Evolutionary conservation across 2,888 invertebrate genomes (phyloP), one percentile per base, ranked within the genome.

Genomic region (Vannuccia rotundouncinata): DNA sequence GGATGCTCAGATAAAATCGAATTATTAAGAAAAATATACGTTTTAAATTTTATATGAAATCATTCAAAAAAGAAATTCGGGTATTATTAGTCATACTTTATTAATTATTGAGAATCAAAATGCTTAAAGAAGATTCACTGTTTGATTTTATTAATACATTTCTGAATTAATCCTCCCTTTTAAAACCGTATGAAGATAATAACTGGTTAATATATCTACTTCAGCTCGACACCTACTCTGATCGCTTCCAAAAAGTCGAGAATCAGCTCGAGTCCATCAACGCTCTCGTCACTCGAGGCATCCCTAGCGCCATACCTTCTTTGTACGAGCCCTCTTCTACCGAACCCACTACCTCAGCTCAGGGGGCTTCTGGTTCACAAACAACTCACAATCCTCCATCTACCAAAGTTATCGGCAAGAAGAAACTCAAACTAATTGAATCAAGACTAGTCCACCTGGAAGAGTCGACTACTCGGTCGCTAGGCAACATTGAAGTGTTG

Each of bases 401-500:
- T n/a, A 17, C 10, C 10, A 45, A 17, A 45, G 10, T 17, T 13
- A 17, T 45, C 10, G 45, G 45, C 5, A 45, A 17, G 45, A 45
- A 45, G 45, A 45, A 45, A 17, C 10, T 45, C 10, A 45, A 17
- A 45, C 45, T 13, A 17, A 75, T 75, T 29, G 75, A 75, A 28
- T 22, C 29, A 22, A 22, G 75, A 1, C 28, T 75, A 28, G 29
- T 22, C 1, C 29, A 75, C 29, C 29, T 75, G 27, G 75, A 75
- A 28, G 25, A 29, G 75, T 29, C 75, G 25, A 75, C 75, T 22
- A 75, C 75, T 1, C 29, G 31, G 29, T 29, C 29, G 25, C 75
- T 75, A 22, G 75, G 75, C 27, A 75, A 30, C 75, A 75, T 75
- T 30, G 75, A 75, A 28, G 31, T 29, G 75, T 28, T 75, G 75